Conservation (phyloP, 2,797 vertebrate genomes). For the Muscicapa striata region DNA sequence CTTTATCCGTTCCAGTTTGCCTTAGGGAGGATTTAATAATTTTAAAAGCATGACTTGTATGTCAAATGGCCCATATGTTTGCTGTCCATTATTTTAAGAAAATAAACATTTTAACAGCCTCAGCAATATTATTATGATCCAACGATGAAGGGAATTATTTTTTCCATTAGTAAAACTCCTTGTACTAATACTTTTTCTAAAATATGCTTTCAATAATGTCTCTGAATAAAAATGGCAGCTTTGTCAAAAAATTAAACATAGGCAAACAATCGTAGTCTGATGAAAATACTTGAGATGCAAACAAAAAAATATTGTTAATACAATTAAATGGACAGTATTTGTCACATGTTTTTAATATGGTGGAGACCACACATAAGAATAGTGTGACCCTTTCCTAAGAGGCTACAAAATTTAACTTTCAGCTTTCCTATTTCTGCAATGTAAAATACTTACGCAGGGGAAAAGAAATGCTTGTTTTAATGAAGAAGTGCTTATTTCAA, state of each 20-base stretch:
- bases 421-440: not conserved
- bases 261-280: not conserved
- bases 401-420: not conserved
- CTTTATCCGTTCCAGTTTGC: not conserved
- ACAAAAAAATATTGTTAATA: not conserved
- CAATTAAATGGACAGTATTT: not conserved
- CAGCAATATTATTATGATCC: not conserved
- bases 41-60: not conserved
- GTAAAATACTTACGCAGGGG: not conserved
- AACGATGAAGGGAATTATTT: not conserved
- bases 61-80: not conserved
- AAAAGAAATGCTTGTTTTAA: not conserved
- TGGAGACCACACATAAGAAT: not conserved
- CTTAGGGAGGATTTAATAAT: not conserved
- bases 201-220: not conserved
- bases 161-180: not conserved
- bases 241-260: not conserved
- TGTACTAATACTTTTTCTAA: not conserved
- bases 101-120: not conserved
- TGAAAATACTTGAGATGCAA: not conserved
- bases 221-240: not conserved
- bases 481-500: not conserved
- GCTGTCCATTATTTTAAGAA: not conserved
- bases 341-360: not conserved
- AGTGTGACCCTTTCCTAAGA: not conserved